Percentiles rank a stretch among this genome's conserved stretches.
These are phyloP conservation scores for Motacilla alba DNA, from an alignment of 2,113 vertebrate species.

Conservation along the genomic window DNA sequence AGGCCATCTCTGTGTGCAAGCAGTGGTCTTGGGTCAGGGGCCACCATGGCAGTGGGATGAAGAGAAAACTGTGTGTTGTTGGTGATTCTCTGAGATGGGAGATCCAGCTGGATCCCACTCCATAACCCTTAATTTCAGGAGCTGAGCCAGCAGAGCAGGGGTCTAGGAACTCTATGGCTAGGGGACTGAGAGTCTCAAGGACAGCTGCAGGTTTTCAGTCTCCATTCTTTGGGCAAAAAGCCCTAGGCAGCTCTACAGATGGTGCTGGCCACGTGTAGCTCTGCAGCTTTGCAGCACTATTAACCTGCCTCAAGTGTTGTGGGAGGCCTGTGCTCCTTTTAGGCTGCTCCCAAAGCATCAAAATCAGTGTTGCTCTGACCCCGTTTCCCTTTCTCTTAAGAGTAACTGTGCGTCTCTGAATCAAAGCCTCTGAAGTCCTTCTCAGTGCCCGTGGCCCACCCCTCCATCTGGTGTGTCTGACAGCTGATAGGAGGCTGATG, in stretches of 20 bases:
- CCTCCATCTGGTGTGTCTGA: neutral
- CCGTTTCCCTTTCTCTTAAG: neutral
- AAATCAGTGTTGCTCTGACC: neutral
- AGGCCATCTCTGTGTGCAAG: neutral
- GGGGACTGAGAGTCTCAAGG: neutral
- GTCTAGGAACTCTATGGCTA: neutral
- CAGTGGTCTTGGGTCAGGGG: neutral
- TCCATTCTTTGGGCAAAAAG: neutral
- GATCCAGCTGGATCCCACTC: neutral
- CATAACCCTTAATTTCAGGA: neutral
- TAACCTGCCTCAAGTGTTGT: neutral
- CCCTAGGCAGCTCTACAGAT: neutral
- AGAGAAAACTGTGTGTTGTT: neutral
- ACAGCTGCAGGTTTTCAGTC: neutral
- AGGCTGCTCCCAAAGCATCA: neutral
- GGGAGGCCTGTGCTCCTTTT: neutral
- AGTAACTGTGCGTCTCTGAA: neutral
- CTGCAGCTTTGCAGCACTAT: neutral
- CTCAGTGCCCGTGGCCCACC: neutral
- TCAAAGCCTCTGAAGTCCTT: neutral
- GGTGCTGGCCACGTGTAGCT: neutral
- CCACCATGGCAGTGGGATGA: accelerated
- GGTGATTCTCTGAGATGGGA: neutral
- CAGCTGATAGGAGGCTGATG: constrained; percentile 31
- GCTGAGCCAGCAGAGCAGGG: neutral